Percentiles rank a stretch among this genome's conserved stretches.
Conservation (phyloP, 2,888 invertebrate genomes). For the Creontiades dilutus region DNA sequence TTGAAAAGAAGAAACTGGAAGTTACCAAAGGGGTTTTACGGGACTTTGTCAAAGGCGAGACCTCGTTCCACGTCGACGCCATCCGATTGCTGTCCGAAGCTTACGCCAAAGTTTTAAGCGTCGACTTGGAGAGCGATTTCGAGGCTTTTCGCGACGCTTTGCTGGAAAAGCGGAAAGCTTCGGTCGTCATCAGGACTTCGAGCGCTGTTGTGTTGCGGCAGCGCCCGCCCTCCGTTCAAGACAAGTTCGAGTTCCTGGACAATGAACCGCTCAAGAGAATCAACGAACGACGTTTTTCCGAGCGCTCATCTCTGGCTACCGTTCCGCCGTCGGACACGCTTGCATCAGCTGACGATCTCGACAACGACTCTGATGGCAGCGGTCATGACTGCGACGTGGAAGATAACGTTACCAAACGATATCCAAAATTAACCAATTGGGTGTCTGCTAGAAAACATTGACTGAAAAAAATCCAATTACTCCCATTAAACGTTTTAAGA, state of each 20-base stretch:
- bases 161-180: neutral
- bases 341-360: neutral
- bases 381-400: neutral
- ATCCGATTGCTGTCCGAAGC: conserved; percentile 18
- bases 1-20: conserved; percentile 54
- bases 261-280: neutral
- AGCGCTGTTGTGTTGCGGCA: conserved; percentile 10
- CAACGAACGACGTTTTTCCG: conserved; percentile 31
- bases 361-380: neutral
- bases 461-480: too few relatives aligned
- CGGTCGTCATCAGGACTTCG: conserved; percentile 11
- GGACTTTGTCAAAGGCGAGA: conserved; percentile 45
- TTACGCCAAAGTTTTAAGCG: neutral
- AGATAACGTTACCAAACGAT: neutral
- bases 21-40: neutral
- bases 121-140: conserved; percentile 47
- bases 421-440: neutral
- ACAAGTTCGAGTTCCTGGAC: conserved; percentile 37
- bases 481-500: too few relatives aligned
- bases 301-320: conserved; percentile 31
- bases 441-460: neutral
- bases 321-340: conserved; percentile 14
- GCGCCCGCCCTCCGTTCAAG: neutral
- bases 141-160: neutral
- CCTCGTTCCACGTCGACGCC: conserved; percentile 34